Evolutionary conservation across 2,113 vertebrate genomes (phyloP), one percentile per base, ranked within the genome.

Genomic region (Megaceryle torquata): DNA sequence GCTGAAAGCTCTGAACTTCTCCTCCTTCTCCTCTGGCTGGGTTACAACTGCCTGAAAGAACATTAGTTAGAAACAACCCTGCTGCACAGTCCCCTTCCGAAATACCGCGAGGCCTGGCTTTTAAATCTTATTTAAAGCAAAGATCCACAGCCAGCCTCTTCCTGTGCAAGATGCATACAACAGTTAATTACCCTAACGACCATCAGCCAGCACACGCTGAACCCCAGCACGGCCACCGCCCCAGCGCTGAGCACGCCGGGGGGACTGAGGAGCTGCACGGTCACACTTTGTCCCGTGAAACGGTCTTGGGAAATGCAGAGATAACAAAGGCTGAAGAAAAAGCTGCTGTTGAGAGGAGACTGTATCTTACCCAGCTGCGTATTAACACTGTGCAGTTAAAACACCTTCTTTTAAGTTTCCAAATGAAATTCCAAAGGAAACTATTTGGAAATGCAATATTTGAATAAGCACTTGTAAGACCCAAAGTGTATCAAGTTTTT

Each of bases 401-500:
- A 80, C 31, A 46, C 4, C 48, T 33, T 61, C 43, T 86, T 91
- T 86, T 26, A 37, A 57, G 60, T 83, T 88, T 88, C 74, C 72
- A 7, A 82, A 89, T 85, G 91, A 75, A 41, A 41, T 41, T 41
- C 39, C 39, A 41, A 41, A 10, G 39, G 39, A 68, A 14, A 2
- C 61, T 78, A 65, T 75, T 82, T 91, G 90, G 69, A 91, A 94
- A 89, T 41, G 72, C 64, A 82, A 1, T 68, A 79, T 77, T 75
- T 91, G 84, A 81, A 70, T 84, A 82, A 82, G n/a, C 19, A 25
- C 78, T 82, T 65, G 39, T 19, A 37, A 81, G 56, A 51, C 37
- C 17, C 77, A 86, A 35, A 84, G 43, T 19, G 1, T 12, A 78
- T 75, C 61, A 3, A 43, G 78, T 20, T 22, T 91, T 89, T 71